phyloP scores from a whole-genome alignment of 2,888 invertebrate species.

The Dendrolimus houi region DNA sequence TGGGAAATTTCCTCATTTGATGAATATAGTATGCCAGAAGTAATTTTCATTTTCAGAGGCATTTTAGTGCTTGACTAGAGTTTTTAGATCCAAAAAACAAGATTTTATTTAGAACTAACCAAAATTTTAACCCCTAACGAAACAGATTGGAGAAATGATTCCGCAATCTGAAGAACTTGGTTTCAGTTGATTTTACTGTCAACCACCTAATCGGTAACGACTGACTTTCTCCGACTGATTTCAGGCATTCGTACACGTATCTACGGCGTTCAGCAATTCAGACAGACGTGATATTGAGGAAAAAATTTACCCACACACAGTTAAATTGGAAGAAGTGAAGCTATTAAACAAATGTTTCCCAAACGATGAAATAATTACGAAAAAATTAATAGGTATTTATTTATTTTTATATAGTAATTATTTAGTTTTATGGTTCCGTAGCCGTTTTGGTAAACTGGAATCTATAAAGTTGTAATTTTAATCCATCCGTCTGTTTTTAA shows the following conservation, averaged over 20 bases:
- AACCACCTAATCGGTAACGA: neutral
- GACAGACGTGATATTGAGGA: constrained; percentile 20
- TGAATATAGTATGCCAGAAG: no score
- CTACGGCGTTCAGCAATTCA: constrained; percentile 24
- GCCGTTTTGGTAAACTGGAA: no score
- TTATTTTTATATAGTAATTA: no score
- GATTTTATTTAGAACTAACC: neutral
- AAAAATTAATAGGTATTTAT: constrained; percentile 21
- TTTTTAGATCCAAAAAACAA: no score
- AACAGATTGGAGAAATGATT: neutral
- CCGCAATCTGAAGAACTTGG: neutral
- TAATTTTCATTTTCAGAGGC: no score
- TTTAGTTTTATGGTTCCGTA: no score
- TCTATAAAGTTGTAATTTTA: no score
- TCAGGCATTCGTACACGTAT: constrained; percentile 28
- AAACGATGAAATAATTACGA: constrained; percentile 9
- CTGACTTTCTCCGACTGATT: constrained; percentile 1
- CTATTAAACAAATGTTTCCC: constrained; percentile 11
- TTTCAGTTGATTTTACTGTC: no score
- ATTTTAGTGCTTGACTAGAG: no score
- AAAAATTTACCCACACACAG: constrained; percentile 17
- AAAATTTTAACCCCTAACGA: no score
- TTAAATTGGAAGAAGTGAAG: constrained; percentile 11
- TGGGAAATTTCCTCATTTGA: no score
- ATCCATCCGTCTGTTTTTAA: no score